Evolutionary conservation across 2,888 invertebrate genomes (phyloP), one percentile per base, ranked within the genome.

Genomic region (Laothoe populi): DNA sequence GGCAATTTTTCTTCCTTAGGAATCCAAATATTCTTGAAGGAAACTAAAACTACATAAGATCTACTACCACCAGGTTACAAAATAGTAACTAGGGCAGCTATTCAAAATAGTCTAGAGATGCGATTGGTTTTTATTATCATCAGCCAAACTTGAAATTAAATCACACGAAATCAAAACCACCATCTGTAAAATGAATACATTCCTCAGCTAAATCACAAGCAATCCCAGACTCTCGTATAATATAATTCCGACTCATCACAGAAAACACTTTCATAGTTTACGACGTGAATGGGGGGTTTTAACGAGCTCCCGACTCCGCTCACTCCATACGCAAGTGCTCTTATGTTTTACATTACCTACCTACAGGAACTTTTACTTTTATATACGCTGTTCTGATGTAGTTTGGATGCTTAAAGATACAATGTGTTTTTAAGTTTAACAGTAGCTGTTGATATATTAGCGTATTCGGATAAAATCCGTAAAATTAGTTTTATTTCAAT

Each of bases 211-310:
- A 35, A 49, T 31, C 16, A 16, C 49, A 16, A 31, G n/a, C 16
- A 48, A 24, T 48, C n/a, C 0, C 13, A 38, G 38, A 38, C 8
- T 38, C 38, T 38, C 38, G 38, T n/a, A 19, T n/a, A 19, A 53
- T 35, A 21, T 3, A 35, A 53, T 53, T 35, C n/a, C 48, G 19
- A 31, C 31, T 35, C 53, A 48, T 35, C 35, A 11, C 35, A 19
- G 35, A 31, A 35, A 11, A 21, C 11, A 24, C 24, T 53, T 53
- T 19, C 31, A 53, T 53, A 19, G 19, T 53, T 19, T 35, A 35
- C 21, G 53, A n/a, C 24, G n/a, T 1, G 53, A 35, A 35, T 53
- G 53, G 35, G 53, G 53, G 35, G 53, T 31, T 53, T 53, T 53
- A 35, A 53, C 31, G 35, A 35, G 35, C n/a, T 4, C n/a, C 2